Evolutionary conservation across 2,797 vertebrate genomes (phyloP), one percentile per base, ranked within the genome.

Genomic region (Pseudochaenichthys georgianus): DNA sequence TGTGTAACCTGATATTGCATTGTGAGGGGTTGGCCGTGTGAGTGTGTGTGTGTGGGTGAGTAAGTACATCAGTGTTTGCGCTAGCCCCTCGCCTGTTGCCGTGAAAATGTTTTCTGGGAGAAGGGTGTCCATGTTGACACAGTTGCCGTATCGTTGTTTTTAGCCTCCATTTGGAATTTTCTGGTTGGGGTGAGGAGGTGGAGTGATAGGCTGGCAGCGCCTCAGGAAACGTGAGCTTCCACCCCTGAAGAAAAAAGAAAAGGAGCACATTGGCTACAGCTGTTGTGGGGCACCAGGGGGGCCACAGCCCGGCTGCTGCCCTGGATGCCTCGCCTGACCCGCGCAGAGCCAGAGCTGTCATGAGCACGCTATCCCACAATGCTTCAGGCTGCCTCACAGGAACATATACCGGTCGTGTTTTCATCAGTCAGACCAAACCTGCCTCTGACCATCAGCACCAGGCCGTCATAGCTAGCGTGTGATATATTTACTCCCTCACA

Each of bases 131-230:
- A 0, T 96, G 95, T 96, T 97, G 95, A 94, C 94, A 92, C 96
- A 96, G 96, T 97, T 97, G 96, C 81, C 76, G 66, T 78, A 86
- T 91, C 86, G 87, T 95, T 96, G 95, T 95, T 95, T 95, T 96
- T 96, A 95, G 94, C 90, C 93, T 92, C 84, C 69, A 85, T 80
- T 88, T 93, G 94, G 95, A 95, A 95, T 96, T 94, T 94, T 70
- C 85, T 92, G 55, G 48, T 75, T 57, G 15, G 61, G 31, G 38
- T 1, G 73, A 28, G 16, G 61, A 21, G 77, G 58, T 54, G 55
- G 67, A 69, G 68, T 73, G 90, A 89, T 87, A 86, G 76, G 87
- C 69, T 90, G 92, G 89, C 92, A 93, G 89, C 38, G 81, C 84
- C 69, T 87, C 77, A 87, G 90, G 87, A 94, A 93, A 75, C 83